phyloP scores from a whole-genome alignment of 2,797 vertebrate genomes.

The Rhyacichthys aspro region DNA sequence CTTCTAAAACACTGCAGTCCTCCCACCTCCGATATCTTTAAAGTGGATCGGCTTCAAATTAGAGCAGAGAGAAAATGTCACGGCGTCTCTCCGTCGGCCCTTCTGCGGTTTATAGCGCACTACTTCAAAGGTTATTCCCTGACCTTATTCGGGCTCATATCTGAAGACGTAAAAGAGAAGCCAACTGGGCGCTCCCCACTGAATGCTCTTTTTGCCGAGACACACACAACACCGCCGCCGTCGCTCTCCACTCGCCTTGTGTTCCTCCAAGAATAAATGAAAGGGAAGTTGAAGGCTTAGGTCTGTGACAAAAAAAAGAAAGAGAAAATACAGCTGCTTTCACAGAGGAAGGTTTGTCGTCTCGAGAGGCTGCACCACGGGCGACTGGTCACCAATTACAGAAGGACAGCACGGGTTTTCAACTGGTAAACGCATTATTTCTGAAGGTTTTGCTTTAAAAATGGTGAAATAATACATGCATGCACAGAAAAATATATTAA shows the following conservation, averaged over 20 bases:
- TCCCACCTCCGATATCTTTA: slow-evolving; percentile 66
- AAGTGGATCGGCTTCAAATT: slow-evolving; percentile 72
- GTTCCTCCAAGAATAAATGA: slow-evolving; percentile 48
- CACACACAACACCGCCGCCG: slow-evolving; percentile 19
- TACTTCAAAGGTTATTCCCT: slow-evolving; percentile 73
- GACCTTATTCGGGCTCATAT: slow-evolving; percentile 72
- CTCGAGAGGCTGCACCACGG: slow-evolving; percentile 5
- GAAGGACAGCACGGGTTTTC: too few relatives aligned
- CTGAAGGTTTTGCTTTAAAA: too few relatives aligned
- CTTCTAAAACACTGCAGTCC: slow-evolving; percentile 67
- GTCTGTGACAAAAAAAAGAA: slow-evolving; percentile 13
- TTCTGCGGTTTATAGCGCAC: slow-evolving; percentile 55
- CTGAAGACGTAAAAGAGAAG: slow-evolving; percentile 61
- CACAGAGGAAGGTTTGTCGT: neutral
- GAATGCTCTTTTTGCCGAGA: slow-evolving; percentile 50
- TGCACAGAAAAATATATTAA: too few relatives aligned
- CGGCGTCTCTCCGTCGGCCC: slow-evolving; percentile 35
- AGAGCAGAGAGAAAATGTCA: slow-evolving; percentile 72
- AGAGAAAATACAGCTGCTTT: slow-evolving; percentile 3
- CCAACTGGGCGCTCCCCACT: slow-evolving; percentile 40
- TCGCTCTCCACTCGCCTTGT: slow-evolving; percentile 19
- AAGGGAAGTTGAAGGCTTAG: slow-evolving; percentile 39
- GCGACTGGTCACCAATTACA: slow-evolving; percentile 9
- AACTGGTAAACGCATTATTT: too few relatives aligned
- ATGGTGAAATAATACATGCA: too few relatives aligned